A percentile compares a stretch with the other conserved stretches of the same genome.
Evolutionary conservation across 2,888 invertebrate genomes (phyloP).

Genomic region (Tyria jacobaeae): DNA sequence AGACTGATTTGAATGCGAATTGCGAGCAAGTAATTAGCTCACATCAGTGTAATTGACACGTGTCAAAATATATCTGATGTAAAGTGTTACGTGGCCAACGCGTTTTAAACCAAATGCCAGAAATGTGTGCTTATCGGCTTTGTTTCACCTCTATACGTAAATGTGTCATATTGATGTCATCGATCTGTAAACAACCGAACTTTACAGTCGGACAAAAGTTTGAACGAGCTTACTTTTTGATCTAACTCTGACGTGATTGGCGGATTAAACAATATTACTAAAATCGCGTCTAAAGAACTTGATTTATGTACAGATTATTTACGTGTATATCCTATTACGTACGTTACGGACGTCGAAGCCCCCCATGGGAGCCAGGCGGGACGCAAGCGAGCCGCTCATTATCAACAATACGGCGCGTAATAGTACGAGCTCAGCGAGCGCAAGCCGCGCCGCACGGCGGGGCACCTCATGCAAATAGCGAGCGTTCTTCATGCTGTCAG

Average conservation of each 20-base stretch:
- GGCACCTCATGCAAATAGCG: slow-evolving; percentile 24
- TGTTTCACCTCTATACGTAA: too few species aligned
- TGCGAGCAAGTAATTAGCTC: slow-evolving; percentile 42
- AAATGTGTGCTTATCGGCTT: slow-evolving; percentile 26
- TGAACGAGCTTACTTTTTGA: neutral
- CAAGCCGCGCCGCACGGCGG: neutral
- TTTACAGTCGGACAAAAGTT: slow-evolving; percentile 17
- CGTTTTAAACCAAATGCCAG: slow-evolving; percentile 15
- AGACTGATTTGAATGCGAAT: slow-evolving; percentile 50
- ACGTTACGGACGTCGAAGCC: neutral
- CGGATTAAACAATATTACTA: neutral
- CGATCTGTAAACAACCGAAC: slow-evolving; percentile 51
- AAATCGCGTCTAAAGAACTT: neutral
- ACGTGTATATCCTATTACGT: neutral
- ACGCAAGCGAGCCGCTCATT: neutral
- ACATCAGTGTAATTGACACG: slow-evolving; percentile 41
- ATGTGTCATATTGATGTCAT: too few species aligned
- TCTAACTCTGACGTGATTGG: neutral
- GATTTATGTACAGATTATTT: neutral
- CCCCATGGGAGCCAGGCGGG: neutral
- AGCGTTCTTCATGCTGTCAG: slow-evolving; percentile 24
- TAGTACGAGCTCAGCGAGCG: neutral
- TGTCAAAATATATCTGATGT: slow-evolving; percentile 25
- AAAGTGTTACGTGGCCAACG: neutral
- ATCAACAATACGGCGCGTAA: neutral